Evolutionary conservation across 2,113 vertebrate species (phyloP), one percentile per base, ranked within the genome.

Genomic region (Mus spicilegus): DNA sequence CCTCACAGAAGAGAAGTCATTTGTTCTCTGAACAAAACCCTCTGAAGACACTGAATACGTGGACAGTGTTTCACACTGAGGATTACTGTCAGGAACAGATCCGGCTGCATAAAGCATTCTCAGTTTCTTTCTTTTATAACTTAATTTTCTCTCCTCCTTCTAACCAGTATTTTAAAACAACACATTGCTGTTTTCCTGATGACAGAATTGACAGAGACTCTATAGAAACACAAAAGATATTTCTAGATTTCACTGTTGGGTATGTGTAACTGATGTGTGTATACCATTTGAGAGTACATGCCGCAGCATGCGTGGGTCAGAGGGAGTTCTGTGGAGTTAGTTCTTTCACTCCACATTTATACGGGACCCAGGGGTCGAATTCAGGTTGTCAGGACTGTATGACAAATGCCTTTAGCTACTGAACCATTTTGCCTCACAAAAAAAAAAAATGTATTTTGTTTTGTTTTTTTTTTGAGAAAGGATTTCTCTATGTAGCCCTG

Each of bases 61-160:
- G 22, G 26, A 87, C 91, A 56, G 56, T 73, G 22, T 88, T 95
- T 94, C 87, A 70, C 30, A 91, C 87, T 90, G 78, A 97, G 16
- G 72, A 89, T 96, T 96, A 30, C 36, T 88, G 19, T 92, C 39
- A 94, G 5, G 96, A 39, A 93, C 61, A 95, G 26, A 39, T 82
- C 67, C 20, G 80, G 92, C 49, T 89, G 93, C 82, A 76, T 70
- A 69, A 91, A 82, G 75, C 75, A 26, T 51, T 63, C 33, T 33
- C 42, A 17, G 75, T 63, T 76, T 16, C 3, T 94, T 65, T 13
- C 14, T 96, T 86, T 88, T 76, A 28, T 92, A 49, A 36, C 54
- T 36, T 87, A n/a, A n/a, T 76, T 93, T 81, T 28, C 30, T 61
- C 16, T 36, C 11, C 5, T 78, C 49, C 54, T 33, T 96, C 69